Conservation (phyloP, 1,140 invertebrate genomes). For the Hermatobates lingyangjiaoensis region DNA sequence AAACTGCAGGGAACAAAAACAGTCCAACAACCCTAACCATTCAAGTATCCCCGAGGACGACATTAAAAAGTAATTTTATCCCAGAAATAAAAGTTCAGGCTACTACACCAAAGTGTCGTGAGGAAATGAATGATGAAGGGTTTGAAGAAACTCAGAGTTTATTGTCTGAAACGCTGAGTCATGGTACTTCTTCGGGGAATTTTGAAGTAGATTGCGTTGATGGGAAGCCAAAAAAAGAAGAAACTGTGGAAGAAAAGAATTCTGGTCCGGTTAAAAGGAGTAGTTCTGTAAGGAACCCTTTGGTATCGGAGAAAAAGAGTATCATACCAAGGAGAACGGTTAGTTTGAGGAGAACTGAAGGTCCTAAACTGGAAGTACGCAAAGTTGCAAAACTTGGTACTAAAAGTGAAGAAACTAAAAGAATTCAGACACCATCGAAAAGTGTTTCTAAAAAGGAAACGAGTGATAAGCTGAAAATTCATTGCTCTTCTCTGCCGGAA, state of each 20-base stretch:
- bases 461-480: neutral
- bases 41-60: conserved; percentile 6
- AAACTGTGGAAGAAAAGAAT: neutral
- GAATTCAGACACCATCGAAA: neutral
- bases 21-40: neutral
- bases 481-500: conserved; percentile 11
- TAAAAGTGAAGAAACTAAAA: neutral
- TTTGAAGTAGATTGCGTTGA: conserved; percentile 40
- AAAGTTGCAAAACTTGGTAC: neutral
- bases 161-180: conserved; percentile 63
- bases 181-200: conserved; percentile 53
- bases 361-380: too few relatives aligned
- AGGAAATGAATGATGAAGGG: conserved; percentile 62
- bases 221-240: conserved; percentile 12
- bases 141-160: conserved; percentile 75
- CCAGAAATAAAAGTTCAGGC: conserved; percentile 26
- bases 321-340: conserved; percentile 21
- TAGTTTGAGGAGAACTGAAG: conserved; percentile 22
- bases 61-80: conserved; percentile 22
- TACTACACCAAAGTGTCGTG: conserved; percentile 21
- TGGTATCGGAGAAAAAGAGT: conserved; percentile 13
- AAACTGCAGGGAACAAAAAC: conserved; percentile 2
- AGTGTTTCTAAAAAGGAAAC: neutral
- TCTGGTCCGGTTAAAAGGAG: conserved; percentile 14
- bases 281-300: conserved; percentile 20